phyloP scores from a whole-genome alignment of 2,888 invertebrate species.

The Lepeophtheirus nordmannii region DNA sequence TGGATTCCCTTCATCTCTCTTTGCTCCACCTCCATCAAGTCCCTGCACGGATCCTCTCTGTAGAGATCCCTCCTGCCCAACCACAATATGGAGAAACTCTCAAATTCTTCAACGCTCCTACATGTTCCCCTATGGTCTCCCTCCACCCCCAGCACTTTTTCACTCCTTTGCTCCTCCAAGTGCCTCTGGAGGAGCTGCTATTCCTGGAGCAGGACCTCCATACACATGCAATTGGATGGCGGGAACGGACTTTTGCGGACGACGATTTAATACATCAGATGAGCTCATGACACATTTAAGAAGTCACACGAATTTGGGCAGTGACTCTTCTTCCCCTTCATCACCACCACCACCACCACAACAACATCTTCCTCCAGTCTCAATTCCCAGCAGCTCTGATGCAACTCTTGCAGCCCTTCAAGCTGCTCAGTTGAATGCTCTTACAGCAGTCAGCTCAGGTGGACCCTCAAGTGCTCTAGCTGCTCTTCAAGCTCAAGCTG shows the following conservation, averaged over 20 bases:
- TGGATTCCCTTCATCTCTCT: background rate
- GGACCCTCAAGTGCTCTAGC: conserved; percentile 8
- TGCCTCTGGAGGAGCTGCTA: background rate
- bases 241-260: conserved; percentile 78
- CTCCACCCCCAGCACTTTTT: conserved; percentile 5
- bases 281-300: conserved; percentile 81
- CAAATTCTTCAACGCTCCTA: background rate
- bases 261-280: conserved; percentile 77
- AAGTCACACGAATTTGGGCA: conserved; percentile 51
- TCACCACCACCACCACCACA: conserved; percentile 30
- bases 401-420: conserved; percentile 13
- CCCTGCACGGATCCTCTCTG: conserved; percentile 22
- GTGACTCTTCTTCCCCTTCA: conserved; percentile 40
- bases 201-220: conserved; percentile 40
- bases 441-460: background rate
- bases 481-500: conserved; percentile 23
- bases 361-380: conserved; percentile 14
- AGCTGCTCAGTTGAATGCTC: conserved; percentile 13
- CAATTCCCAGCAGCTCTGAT: background rate
- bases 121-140: background rate
- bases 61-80: conserved; percentile 17
- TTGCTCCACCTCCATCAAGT: background rate
- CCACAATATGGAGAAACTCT: conserved; percentile 4
- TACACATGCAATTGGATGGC: conserved; percentile 86
- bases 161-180: background rate